phyloP scores from a whole-genome alignment of 2,797 vertebrate species.

The Luscinia megarhynchos region DNA sequence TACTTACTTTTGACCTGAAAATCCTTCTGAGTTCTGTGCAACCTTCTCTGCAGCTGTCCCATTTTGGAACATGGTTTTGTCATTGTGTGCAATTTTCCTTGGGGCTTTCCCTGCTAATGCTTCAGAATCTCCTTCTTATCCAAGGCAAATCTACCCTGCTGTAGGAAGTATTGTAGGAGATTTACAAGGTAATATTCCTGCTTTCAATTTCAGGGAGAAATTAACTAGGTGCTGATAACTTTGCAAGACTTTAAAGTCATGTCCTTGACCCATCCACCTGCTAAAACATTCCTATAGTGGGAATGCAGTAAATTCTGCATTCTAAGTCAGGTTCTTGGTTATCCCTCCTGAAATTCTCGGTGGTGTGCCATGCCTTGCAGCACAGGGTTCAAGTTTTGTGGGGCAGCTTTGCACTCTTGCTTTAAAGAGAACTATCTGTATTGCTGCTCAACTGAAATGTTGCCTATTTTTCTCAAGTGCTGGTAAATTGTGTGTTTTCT shows the following conservation, averaged over 20 bases:
- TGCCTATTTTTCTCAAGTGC: background rate
- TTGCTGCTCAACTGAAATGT: background rate
- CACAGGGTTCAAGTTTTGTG: background rate
- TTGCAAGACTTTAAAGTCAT: background rate
- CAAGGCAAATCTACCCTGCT: background rate
- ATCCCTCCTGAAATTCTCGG: background rate
- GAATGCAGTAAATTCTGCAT: background rate
- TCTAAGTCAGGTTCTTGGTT: background rate
- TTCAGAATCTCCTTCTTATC: conserved; percentile 1
- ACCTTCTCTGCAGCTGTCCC: background rate
- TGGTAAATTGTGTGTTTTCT: background rate
- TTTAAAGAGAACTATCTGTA: background rate
- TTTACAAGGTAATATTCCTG: background rate
- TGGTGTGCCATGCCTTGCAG: background rate
- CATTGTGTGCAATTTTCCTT: background rate
- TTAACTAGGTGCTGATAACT: background rate
- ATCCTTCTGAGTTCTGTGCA: background rate
- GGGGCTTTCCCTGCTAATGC: conserved; percentile 2
- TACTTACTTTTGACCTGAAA: conserved; percentile 35
- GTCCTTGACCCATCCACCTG: background rate
- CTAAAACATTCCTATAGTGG: background rate
- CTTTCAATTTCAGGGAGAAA: background rate
- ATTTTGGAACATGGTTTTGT: background rate
- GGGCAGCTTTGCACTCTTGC: background rate
- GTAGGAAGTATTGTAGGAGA: background rate